Base-by-base conservation (phyloP, 2,113 vertebrate species). In the Podarcis muralis region DNA sequence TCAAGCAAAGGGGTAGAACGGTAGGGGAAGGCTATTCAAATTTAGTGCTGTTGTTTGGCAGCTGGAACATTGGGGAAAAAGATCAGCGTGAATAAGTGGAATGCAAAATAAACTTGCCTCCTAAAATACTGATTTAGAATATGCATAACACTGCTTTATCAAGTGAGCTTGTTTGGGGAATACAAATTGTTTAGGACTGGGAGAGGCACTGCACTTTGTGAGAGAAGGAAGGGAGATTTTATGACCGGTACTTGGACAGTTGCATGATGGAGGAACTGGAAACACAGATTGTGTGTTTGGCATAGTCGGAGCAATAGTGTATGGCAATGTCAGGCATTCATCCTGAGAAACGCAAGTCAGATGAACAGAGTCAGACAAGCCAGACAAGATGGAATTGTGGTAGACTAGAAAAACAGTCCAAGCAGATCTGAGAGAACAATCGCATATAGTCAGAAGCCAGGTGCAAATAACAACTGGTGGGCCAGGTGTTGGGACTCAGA, bases 51-150 rank as follows among this genome's bases (percentile, higher is more conserved):
- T 92, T 93, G 93, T 91, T 93, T 88, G 91, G 91, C 89, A 59
- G 87, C 90, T 5, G 89, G 93, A 91, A 94, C 95, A 94, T 95
- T 92, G 91, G 48, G 91, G 93, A 84, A 84, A 92, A 94, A 90
- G 90, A 92, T 7, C 89, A 53, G 88, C 90, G 88, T 93, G 94
- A 95, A 95, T 95, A 95, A 95, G 94, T 92, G 93, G 92, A 93
- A 95, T 92, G 84, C n/a, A 90, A 91, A 94, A 92, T 94, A 95
- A 94, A 93, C 94, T 94, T 93, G 94, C 93, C 93, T 95, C 95
- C 94, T 95, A 94, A 94, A 94, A 95, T 95, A 85, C 90, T 90
- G 93, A 89, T 81, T 90, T 93, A 91, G 85, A 95, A 93, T 57
- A 90, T 90, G 71, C 82, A 0, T 92, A 87, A 85, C 59, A 78